phyloP scores from a whole-genome alignment of 2,888 invertebrate genomes.

The Doris montereyensis region DNA sequence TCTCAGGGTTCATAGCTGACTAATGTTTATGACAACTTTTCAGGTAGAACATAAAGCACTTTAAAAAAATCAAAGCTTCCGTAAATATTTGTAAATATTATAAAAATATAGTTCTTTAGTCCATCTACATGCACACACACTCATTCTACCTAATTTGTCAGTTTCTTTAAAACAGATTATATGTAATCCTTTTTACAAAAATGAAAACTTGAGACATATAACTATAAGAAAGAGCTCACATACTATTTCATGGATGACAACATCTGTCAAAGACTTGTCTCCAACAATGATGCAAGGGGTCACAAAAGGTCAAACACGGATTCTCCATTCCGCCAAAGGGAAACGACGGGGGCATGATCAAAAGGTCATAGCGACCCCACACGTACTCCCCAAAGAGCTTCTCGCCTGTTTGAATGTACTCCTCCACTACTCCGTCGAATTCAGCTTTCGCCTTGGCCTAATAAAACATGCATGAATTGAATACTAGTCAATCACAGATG shows the following conservation, averaged over 20 bases:
- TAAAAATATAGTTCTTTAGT: neutral
- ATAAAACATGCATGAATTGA: neutral
- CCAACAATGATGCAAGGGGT: constrained; percentile 85
- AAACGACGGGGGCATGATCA: constrained; percentile 91
- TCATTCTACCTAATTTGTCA: too few relatives aligned
- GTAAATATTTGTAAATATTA: too few relatives aligned
- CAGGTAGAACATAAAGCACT: too few relatives aligned
- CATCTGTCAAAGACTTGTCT: constrained; percentile 87
- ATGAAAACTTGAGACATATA: neutral
- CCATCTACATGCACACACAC: too few relatives aligned
- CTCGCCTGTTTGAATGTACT: constrained; percentile 85
- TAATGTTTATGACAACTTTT: too few relatives aligned
- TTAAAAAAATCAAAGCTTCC: too few relatives aligned
- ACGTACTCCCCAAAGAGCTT: constrained; percentile 87
- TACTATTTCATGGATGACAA: constrained; percentile 93
- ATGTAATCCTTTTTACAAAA: too few relatives aligned
- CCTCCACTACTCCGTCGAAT: constrained; percentile 77
- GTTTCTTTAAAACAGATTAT: too few relatives aligned
- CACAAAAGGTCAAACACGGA: constrained; percentile 92
- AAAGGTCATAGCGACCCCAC: constrained; percentile 87
- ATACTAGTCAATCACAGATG: too few relatives aligned
- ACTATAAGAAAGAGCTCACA: too few relatives aligned
- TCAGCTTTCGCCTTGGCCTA: constrained; percentile 51
- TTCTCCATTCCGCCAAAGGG: constrained; percentile 97
- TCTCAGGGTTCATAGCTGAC: too few relatives aligned